Percentiles rank a stretch among this genome's conserved stretches.
Conservation (phyloP, 2,113 vertebrate species). For the Phylloscopus whistleri region DNA sequence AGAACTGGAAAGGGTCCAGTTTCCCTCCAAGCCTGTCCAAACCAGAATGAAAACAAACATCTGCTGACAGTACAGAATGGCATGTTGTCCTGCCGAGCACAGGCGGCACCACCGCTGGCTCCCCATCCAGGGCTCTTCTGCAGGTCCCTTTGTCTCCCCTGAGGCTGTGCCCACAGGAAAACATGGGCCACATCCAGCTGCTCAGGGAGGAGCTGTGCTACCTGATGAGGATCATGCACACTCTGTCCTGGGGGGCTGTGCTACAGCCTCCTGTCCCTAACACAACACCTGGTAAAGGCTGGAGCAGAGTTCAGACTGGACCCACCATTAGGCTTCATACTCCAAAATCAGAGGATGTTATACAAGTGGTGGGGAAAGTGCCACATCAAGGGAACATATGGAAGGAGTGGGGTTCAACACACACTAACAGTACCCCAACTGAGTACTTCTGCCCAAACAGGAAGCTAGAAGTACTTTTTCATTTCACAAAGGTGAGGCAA, state of each 20-base stretch:
- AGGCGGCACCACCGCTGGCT: not conserved
- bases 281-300: not conserved
- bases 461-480: not conserved
- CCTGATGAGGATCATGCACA: rapidly evolving
- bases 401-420: not conserved
- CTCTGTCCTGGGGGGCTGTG: not conserved
- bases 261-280: not conserved
- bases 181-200: not conserved
- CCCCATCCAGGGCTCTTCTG: not conserved
- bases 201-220: not conserved
- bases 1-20: not conserved
- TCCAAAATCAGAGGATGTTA: not conserved
- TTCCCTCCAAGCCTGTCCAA: slow-evolving; percentile 17
- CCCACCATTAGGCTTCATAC: rapidly evolving
- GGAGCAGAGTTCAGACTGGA: not conserved
- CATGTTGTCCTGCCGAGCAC: not conserved
- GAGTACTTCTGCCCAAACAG: not conserved
- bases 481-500: not conserved
- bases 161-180: not conserved
- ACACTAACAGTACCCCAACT: not conserved
- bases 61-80: not conserved
- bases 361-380: not conserved
- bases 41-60: slow-evolving; percentile 45
- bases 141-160: not conserved
- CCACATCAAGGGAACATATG: rapidly evolving